These are phyloP conservation scores for Margaritifera margaritifera DNA, from an alignment of 2,888 invertebrate species.

Conservation along the genomic window DNA sequence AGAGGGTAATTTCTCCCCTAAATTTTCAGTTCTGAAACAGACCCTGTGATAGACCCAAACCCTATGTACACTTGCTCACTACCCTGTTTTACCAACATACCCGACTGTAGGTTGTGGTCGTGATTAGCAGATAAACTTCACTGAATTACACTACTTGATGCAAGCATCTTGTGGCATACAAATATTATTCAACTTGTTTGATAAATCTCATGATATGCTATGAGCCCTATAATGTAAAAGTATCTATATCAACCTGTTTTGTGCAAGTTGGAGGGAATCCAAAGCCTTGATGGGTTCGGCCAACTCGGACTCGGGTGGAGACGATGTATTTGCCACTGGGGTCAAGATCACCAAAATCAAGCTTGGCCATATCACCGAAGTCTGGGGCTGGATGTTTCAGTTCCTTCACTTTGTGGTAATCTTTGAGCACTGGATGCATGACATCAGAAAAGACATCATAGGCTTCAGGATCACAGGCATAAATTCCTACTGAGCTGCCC, in stretches of 20 bases:
- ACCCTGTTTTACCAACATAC: too few relatives aligned
- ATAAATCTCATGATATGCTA: too few relatives aligned
- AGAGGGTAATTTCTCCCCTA: too few relatives aligned
- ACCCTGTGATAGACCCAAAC: too few relatives aligned
- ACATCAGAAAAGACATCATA: slow-evolving; percentile 58
- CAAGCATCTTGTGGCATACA: too few relatives aligned
- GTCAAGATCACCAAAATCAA: slow-evolving; percentile 87
- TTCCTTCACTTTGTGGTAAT: slow-evolving; percentile 57
- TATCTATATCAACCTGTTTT: slow-evolving; percentile 43
- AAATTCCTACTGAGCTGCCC: slow-evolving; percentile 83
- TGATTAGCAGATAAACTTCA: too few relatives aligned
- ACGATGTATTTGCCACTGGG: slow-evolving; percentile 85
- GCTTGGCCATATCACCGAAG: slow-evolving; percentile 90
- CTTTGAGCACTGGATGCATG: slow-evolving; percentile 73
- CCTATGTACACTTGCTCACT: too few relatives aligned
- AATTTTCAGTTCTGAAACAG: too few relatives aligned
- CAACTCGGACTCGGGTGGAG: slow-evolving; percentile 65
- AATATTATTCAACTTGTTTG: too few relatives aligned
- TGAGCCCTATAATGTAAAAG: neutral
- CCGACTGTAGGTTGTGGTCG: too few relatives aligned
- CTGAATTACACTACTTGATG: too few relatives aligned
- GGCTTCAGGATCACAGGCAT: slow-evolving; percentile 60
- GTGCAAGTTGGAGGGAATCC: slow-evolving; percentile 84
- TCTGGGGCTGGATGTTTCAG: slow-evolving; percentile 87
- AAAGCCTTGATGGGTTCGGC: slow-evolving; percentile 61